Evolutionary conservation across 2,113 vertebrate genomes (phyloP).

Genomic region (Rhinopomastus cyanomelas): DNA sequence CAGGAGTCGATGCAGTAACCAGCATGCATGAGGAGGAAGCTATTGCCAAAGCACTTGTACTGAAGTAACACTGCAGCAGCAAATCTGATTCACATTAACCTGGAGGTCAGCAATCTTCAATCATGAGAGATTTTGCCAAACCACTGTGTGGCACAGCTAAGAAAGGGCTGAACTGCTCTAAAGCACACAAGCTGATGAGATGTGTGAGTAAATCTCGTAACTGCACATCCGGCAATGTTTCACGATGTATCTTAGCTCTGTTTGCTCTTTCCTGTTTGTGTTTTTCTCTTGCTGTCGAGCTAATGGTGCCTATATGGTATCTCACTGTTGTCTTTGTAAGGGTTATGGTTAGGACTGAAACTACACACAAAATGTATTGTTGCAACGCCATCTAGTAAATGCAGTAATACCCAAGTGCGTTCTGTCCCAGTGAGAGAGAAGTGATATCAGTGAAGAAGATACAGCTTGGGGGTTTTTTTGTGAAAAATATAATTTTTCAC

Average conservation of each 20-base stretch:
- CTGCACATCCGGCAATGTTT: not conserved
- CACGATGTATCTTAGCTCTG: not conserved
- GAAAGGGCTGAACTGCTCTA: not conserved
- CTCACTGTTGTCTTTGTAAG: not conserved
- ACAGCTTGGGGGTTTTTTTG: too few relatives aligned
- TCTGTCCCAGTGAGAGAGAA: not conserved
- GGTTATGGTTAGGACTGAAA: not conserved
- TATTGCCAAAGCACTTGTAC: not conserved
- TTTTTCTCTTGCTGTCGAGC: not conserved
- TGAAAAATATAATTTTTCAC: not conserved
- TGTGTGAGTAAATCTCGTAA: not conserved
- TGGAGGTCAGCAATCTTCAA: fast-evolving
- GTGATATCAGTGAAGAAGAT: not conserved
- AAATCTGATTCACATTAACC: not conserved
- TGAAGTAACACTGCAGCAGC: not conserved
- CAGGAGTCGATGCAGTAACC: not conserved
- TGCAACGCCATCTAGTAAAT: not conserved
- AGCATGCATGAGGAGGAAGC: not conserved
- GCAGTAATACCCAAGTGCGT: not conserved
- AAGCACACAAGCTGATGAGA: not conserved
- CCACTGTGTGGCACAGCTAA: not conserved
- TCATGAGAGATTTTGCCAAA: not conserved
- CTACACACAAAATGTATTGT: not conserved
- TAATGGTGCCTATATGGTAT: not conserved
- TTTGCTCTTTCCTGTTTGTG: not conserved